Percentiles rank a stretch among this genome's conserved stretches.
These are phyloP conservation scores for Lamellibrachia luymesi DNA, from an alignment of 1,140 invertebrate genomes.

Conservation along the genomic window DNA sequence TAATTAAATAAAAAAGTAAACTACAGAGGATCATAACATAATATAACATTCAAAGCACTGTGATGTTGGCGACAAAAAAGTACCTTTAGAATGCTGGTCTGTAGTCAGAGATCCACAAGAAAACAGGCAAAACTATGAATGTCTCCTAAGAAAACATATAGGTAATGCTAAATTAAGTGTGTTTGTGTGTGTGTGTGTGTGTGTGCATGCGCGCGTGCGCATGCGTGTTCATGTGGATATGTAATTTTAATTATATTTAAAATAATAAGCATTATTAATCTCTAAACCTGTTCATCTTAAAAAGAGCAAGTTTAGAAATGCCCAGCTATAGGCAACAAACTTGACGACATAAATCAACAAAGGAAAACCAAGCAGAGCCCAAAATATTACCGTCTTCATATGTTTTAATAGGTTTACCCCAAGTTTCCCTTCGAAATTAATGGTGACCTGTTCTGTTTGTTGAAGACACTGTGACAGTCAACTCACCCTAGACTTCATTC, in stretches of 20 bases:
- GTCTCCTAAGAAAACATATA: background rate
- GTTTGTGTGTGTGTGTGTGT: conserved; percentile 3
- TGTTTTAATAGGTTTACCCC: no score
- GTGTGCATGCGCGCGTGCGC: background rate
- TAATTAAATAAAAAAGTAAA: background rate
- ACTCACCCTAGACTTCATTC: no score
- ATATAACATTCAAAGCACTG: background rate
- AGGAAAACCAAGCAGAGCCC: no score
- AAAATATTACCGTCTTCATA: no score
- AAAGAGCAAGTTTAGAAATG: no score
- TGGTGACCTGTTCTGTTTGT: no score
- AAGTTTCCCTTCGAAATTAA: no score
- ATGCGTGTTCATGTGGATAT: background rate
- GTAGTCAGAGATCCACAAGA: background rate
- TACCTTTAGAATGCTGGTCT: conserved; percentile 27
- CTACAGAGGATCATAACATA: background rate
- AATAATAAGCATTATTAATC: background rate
- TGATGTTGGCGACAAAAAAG: background rate
- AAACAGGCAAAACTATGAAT: conserved; percentile 2
- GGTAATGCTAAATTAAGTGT: background rate
- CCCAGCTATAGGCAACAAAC: no score
- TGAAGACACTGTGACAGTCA: no score
- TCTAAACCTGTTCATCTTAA: no score
- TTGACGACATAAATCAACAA: no score
- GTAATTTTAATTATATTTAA: background rate